These are phyloP conservation scores for Perizoma affinitatum DNA, from an alignment of 2,888 invertebrate species.

Conservation along the genomic window DNA sequence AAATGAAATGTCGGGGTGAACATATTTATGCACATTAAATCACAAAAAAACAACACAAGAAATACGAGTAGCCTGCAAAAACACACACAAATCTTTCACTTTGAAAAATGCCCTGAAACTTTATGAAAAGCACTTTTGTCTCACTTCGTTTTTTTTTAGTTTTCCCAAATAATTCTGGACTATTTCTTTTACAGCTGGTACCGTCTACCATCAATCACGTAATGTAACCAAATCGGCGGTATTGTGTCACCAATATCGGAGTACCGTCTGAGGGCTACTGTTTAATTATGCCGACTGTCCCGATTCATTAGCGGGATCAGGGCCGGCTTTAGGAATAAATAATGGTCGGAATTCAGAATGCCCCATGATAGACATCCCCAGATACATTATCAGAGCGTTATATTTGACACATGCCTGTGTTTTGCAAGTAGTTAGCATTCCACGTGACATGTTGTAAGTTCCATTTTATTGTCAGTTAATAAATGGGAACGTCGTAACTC, in stretches of 20 bases:
- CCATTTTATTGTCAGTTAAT: too few relatives aligned
- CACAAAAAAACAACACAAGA: constrained; percentile 3
- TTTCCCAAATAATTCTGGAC: too few relatives aligned
- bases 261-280: constrained; percentile 68
- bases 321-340: constrained; percentile 53
- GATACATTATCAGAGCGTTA: too few relatives aligned
- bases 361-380: too few relatives aligned
- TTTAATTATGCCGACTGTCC: constrained; percentile 79
- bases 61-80: background rate
- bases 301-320: constrained; percentile 80
- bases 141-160: too few relatives aligned
- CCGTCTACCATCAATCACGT: constrained; percentile 10
- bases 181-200: background rate
- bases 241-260: constrained; percentile 56
- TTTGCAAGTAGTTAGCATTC: too few relatives aligned
- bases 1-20: constrained; percentile 74
- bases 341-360: background rate
- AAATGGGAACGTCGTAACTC: too few relatives aligned
- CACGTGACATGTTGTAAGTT: too few relatives aligned
- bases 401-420: too few relatives aligned
- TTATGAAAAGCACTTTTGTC: too few relatives aligned
- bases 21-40: constrained; percentile 59
- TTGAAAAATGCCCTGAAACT: too few relatives aligned
- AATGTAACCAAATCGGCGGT: constrained; percentile 11
- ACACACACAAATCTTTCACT: background rate